Evolutionary conservation across 2,113 vertebrate genomes (phyloP), one percentile per base, ranked within the genome.

Genomic region (Lepus timidus): DNA sequence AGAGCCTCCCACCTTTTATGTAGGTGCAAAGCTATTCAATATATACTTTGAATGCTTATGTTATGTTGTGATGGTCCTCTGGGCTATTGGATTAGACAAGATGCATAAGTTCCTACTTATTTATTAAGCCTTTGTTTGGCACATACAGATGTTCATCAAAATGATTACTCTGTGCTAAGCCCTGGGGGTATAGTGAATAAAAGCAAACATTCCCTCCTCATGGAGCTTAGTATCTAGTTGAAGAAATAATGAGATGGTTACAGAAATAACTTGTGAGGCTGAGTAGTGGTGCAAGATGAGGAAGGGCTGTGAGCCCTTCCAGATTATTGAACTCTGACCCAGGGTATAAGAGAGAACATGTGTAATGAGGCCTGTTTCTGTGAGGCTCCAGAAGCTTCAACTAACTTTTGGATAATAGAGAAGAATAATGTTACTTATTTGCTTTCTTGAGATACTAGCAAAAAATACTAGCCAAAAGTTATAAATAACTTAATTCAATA

Each of bases 221-320:
- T 23, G 29, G 36, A 64, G 27, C 29, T 90, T 93, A 33, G 52
- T 97, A 68, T 25, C 61, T 95, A 82, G 13, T 58, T 88, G n/a
- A 95, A 75, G 36, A 87, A 80, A 70, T 82, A 76, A 85, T 95
- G 39, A 67, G 23, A 91, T 91, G 52, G 44, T 88, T 85, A 44
- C 31, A 92, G 29, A 76, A 74, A n/a, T 52, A 51, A 27, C 3
- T n/a, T 9, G 4, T 52, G 31, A 87, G 83, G 36, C 29, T 52
- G 20, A 20, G 27, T 62, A 16, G 64, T 73, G 20, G 64, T 89
- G 6, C 61, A 80, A 88, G 44, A 33, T 33, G 10, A 33, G 9
- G 58, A 49, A 55, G 64, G 20, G 44, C 44, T 44, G 1, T 44
- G 44, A 44, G 44, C 44, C 44, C 44, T 44, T 44, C 44, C 44